A percentile compares a stretch with the other conserved stretches of the same genome.
Conservation (phyloP, 2,797 vertebrate species). For the Champsocephalus esox region DNA sequence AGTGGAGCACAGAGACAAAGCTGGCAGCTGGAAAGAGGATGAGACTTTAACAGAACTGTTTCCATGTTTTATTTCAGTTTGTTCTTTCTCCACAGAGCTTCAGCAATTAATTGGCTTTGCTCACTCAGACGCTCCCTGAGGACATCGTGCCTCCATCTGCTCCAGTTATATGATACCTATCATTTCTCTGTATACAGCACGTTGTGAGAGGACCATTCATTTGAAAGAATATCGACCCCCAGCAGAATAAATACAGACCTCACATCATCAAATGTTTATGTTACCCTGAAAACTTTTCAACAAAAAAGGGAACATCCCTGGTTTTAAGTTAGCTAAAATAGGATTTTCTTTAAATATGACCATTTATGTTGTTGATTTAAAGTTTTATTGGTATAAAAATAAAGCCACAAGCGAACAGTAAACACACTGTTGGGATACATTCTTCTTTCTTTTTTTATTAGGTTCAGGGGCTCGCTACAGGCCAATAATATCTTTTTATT, state of each 20-base stretch:
- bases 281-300: background rate
- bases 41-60: conserved; percentile 52
- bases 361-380: no score
- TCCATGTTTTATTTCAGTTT: conserved; percentile 54
- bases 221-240: conserved; percentile 16
- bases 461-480: no score
- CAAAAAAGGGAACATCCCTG: no score
- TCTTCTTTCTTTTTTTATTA: no score
- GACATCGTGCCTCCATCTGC: conserved; percentile 70
- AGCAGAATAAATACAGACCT: conserved; percentile 6
- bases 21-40: conserved; percentile 53
- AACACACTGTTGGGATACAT: no score
- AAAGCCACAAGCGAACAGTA: no score
- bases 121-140: conserved; percentile 52
- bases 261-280: conserved; percentile 11
- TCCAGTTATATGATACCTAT: conserved; percentile 49
- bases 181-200: conserved; percentile 35
- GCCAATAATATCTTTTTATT: no score
- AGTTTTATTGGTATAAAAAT: no score
- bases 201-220: conserved; percentile 37
- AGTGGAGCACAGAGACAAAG: conserved; percentile 41
- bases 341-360: no score
- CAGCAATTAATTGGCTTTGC: conserved; percentile 50
- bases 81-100: conserved; percentile 45
- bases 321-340: no score